phyloP scores from a whole-genome alignment of 2,113 vertebrate genomes.

The Phycodurus eques region DNA sequence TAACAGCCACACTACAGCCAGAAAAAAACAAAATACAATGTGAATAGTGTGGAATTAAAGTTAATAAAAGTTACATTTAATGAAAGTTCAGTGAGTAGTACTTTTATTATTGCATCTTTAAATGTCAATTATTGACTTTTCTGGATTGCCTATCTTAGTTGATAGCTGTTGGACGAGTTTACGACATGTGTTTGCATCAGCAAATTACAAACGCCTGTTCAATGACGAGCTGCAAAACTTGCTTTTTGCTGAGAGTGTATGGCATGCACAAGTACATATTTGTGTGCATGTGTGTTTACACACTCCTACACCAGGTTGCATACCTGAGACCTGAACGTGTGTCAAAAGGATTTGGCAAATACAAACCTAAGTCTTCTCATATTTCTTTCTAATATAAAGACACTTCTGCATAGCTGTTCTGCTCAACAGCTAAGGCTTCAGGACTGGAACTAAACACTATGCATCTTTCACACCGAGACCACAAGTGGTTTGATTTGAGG shows the following conservation, averaged over 20 bases:
- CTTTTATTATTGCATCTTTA: no score
- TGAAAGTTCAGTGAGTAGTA: no score
- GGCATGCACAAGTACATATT: slow-evolving; percentile 25
- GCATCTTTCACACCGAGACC: slow-evolving; percentile 43
- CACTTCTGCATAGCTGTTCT: slow-evolving; percentile 12
- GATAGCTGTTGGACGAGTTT: slow-evolving; percentile 12
- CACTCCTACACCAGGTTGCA: slow-evolving; percentile 34
- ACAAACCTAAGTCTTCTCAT: slow-evolving; percentile 24
- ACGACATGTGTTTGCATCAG: slow-evolving; percentile 16
- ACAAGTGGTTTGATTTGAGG: slow-evolving; percentile 19
- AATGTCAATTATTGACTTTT: no score
- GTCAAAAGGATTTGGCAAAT: slow-evolving; percentile 22
- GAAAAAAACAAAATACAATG: no score
- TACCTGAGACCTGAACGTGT: slow-evolving; percentile 36
- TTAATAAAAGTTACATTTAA: no score
- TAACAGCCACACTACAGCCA: no score
- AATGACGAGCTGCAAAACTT: slow-evolving; percentile 51
- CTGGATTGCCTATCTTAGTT: not conserved
- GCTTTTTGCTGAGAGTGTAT: slow-evolving; percentile 11
- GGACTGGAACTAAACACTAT: slow-evolving; percentile 32
- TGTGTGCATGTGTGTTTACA: slow-evolving; percentile 17
- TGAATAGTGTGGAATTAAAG: no score
- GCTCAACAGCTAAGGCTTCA: slow-evolving; percentile 30
- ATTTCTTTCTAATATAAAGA: slow-evolving; percentile 31
- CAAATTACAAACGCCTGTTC: slow-evolving; percentile 24